Base-by-base conservation (phyloP, 2,888 invertebrate species). In the Nebria salina region DNA sequence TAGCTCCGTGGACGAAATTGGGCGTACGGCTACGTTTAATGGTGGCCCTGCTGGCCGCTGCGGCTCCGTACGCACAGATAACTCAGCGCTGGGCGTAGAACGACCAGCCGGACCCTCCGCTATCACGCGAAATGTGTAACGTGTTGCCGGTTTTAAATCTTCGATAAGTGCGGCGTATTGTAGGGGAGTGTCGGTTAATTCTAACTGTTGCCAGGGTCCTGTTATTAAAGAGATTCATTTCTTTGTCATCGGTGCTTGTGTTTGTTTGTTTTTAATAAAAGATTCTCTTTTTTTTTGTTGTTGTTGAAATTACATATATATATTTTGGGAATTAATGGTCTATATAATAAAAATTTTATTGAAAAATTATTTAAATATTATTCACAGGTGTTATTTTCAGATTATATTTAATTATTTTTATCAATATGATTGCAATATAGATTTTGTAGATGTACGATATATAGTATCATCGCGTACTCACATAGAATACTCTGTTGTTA, bases 51-150 rank as follows among this genome's bases (percentile, higher is more conserved):
- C 93, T 0, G 94, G 94, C 82, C 93, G 89, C 87, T 94, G 93
- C 0, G 94, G 93, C 84, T 94, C 93, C 0, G 94, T 94, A 85
- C 91, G 91, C 0, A 94, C 90, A 9, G 90, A 85, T 26, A 94
- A 87, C 84, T 93, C 94, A 64, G 91, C 90, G 83, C 93, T 93
- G 0, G 93, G 93, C 1, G 90, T 89, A 86, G 95, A 94, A 85
- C 92, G 91, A 0, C 95, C 95, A 0, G 94, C 94, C 5, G 93
- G 93, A 5, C 95, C 95, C 87, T 94, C 94, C 0, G 95, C 95
- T 77, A 94, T 91, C 4, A 95, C 92, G 42, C 94, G 90, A 84
- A 95, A 92, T 8, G 92, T 89, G 86, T 95, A 95, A 82, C 91
- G 90, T 0, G 94, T 94, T 0, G 94, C 94, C 6, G 94, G 94